Base-by-base conservation (phyloP, 2,888 invertebrate species). In the Hypomecis punctinalis region DNA sequence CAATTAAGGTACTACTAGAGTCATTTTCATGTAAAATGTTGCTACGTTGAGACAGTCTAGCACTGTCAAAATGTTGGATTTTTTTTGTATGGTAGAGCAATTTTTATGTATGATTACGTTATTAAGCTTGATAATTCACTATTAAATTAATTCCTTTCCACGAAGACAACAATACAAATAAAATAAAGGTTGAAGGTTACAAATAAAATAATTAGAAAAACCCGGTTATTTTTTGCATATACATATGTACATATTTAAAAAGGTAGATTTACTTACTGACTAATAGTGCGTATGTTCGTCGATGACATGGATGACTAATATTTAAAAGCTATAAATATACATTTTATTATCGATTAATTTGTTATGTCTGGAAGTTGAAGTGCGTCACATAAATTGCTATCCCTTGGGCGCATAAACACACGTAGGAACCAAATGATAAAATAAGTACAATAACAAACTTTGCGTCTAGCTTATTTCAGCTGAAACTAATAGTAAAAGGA, bases 131-230 rank as follows among this genome's bases (percentile, higher is more conserved):
- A 23, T 23, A 23, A 23, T 23, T 23, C 23, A 23, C 23, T 23
- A 23, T 23, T 23, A 23, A 23, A 23, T 23, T 23, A 23, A 23
- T 23, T 23, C 23, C 1, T 23, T 23, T 23, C 3, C 23, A 23
- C 23, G 23, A 23, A 23, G 23, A 23, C 23, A 23, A 2, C 23
- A 23, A 23, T 23, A 23, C 3, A 45, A 49, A 51, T 40, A 33
- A 46, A 39, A 56, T 57, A 23, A 57, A 47, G 53, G 52, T 57
- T 63, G 13, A 63, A 63, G 52, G 52, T 39, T 47, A 10, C 43
- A 4, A 23, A 11, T 7, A 48, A 10, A 43, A 13, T 56, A 52
- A 23, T 52, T 63, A 63, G 40, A 57, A 13, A 57, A 63, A 53
- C 53, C 36, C 36, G 47, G 40, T 57, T 39, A 51, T 13, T 46